Base-by-base conservation (phyloP, 1,140 invertebrate genomes). In the Drosophila setifemur region DNA sequence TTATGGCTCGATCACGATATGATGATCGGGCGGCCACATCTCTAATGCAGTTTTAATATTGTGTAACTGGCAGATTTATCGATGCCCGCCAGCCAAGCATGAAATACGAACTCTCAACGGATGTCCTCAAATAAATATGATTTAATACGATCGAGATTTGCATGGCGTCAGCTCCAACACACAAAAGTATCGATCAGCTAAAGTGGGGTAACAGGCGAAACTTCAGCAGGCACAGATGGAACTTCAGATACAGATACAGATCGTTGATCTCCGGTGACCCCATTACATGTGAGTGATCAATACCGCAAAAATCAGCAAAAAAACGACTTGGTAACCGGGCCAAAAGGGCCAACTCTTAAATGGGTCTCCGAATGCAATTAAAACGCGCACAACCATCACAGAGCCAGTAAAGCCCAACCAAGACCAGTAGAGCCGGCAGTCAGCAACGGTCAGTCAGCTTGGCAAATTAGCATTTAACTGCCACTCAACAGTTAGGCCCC, bases 381-480 rank as follows among this genome's bases (percentile, higher is more conserved):
- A 73, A 58, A 66, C 58, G 76, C 49, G 57, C 66, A 55, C 49
- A 72, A 29, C 28, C 49, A 31, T 68, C 73, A 73, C 35, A 77
- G 57, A 73, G 60, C 23, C 55, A 78, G 58, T 71, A 28, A 57
- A 42, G n/a, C n/a, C n/a, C 37, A 53, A 14, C 29, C 55, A 44
- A 60, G 28, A 63, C 26, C 53, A 11, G 53, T 47, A 37, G 47
- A 57, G 25, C 50, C 26, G 53, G 25, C 63, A 55, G 44, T 42
- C 39, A 37, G 18, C 55, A 68, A 68, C 23, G 53, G 45, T 70
- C 44, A 43, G 68, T 69, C 76, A 43, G 66, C 29, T 19, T 16
- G 54, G 54, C 26, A 77, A 85, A 78, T 79, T 74, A 85, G 63
- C 74, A 85, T 85, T 79, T 85, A 86, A 75, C 64, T 85, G 74